phyloP scores from a whole-genome alignment of 2,113 vertebrate species.

The Tachycineta bicolor region DNA sequence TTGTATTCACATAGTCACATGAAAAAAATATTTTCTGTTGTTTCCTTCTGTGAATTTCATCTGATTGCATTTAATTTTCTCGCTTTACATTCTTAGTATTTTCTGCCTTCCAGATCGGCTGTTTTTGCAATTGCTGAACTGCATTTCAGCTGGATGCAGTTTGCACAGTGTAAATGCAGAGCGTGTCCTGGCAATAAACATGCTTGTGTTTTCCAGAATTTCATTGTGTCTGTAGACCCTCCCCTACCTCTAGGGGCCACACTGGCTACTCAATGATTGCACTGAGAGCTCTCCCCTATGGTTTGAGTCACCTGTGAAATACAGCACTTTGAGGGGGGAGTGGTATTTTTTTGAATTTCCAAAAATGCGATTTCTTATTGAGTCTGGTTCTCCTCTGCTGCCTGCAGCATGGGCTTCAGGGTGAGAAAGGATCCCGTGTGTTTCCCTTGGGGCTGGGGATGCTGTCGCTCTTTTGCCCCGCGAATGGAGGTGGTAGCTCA shows the following conservation, averaged over 20 bases:
- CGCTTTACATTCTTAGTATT: background rate
- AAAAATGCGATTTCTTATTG: background rate
- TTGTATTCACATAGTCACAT: background rate
- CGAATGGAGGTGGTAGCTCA: background rate
- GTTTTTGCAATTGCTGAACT: background rate
- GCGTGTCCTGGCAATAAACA: background rate
- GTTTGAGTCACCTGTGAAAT: background rate
- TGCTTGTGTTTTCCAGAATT: background rate
- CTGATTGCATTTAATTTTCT: background rate
- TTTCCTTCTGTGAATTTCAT: background rate
- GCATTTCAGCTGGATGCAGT: background rate
- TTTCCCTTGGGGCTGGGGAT: background rate
- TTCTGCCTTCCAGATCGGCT: background rate
- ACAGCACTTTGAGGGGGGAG: rapidly evolving
- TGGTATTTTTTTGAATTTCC: background rate
- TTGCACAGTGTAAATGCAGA: background rate
- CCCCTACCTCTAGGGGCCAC: background rate
- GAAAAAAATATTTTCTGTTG: background rate
- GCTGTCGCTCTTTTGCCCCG: background rate
- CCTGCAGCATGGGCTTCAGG: background rate
- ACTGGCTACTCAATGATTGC: background rate
- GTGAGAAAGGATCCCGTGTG: background rate
- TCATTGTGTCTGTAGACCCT: background rate
- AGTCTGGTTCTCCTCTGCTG: background rate
- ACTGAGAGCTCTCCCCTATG: background rate